These are phyloP conservation scores for Plagodis pulveraria DNA, from an alignment of 2,888 invertebrate genomes.

Conservation along the genomic window DNA sequence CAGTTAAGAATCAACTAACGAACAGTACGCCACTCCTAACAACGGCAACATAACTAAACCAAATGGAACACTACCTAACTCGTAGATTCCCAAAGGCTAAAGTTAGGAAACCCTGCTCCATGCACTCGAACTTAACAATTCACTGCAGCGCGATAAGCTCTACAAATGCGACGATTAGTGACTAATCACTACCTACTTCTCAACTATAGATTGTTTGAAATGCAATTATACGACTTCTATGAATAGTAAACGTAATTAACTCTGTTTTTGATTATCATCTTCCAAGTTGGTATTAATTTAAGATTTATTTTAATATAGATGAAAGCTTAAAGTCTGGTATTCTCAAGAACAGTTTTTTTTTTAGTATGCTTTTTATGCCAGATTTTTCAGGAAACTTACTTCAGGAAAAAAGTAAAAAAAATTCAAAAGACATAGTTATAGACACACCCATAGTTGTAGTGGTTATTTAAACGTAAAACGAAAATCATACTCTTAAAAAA, in stretches of 20 bases:
- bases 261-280: neutral
- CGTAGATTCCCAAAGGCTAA: neutral
- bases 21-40: neutral
- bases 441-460: too few relatives aligned
- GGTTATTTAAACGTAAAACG: too few relatives aligned
- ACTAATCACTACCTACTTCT: neutral
- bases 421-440: too few relatives aligned
- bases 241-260: neutral
- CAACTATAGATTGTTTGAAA: neutral
- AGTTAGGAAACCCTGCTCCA: neutral
- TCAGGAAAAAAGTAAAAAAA: too few relatives aligned
- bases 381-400: too few relatives aligned
- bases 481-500: too few relatives aligned
- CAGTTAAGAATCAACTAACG: neutral
- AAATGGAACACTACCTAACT: neutral
- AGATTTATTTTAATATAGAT: too few relatives aligned
- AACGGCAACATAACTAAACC: neutral
- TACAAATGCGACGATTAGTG: slow-evolving; percentile 8
- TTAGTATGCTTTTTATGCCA: too few relatives aligned
- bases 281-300: neutral
- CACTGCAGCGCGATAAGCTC: neutral
- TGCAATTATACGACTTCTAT: too few relatives aligned
- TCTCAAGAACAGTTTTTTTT: too few relatives aligned
- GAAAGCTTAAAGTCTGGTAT: too few relatives aligned
- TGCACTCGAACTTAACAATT: slow-evolving; percentile 2